These are phyloP conservation scores for Bufo gargarizans DNA, from an alignment of 2,113 vertebrate genomes.

Conservation along the genomic window DNA sequence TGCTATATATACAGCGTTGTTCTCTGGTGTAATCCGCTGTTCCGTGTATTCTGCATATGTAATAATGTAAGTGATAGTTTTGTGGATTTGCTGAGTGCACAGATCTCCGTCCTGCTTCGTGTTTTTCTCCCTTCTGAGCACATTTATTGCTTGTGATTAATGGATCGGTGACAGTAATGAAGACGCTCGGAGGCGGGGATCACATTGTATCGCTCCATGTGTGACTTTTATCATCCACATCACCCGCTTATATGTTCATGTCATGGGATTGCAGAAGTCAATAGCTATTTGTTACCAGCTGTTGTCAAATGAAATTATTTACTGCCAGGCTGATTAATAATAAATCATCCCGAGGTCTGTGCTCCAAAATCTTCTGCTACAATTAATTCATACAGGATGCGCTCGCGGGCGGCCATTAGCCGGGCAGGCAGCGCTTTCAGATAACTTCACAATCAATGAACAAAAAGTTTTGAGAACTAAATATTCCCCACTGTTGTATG, in stretches of 20 bases:
- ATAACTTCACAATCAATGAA: background rate
- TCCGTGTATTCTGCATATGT: background rate
- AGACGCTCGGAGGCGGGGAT: background rate
- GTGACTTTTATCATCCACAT: slow-evolving; percentile 24
- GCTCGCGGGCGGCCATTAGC: background rate
- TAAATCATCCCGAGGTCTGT: background rate
- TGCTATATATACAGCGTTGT: background rate
- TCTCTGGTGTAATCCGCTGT: background rate
- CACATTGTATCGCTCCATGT: background rate
- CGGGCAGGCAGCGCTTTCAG: slow-evolving; percentile 22
- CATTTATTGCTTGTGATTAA: slow-evolving; percentile 27
- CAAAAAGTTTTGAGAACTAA: background rate
- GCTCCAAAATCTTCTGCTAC: background rate
- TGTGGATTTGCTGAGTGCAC: slow-evolving; percentile 14
- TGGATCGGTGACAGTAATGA: slow-evolving; percentile 39
- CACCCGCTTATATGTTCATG: background rate
- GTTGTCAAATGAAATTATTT: slow-evolving; percentile 34
- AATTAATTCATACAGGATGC: slow-evolving; percentile 28
- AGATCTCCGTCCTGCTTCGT: background rate
- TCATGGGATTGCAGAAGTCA: slow-evolving; percentile 3
- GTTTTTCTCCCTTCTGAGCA: background rate
- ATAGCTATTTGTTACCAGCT: slow-evolving; percentile 28
- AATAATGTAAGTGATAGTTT: slow-evolving; percentile 4
- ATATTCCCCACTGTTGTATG: slow-evolving; percentile 5
- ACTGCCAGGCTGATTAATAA: slow-evolving; percentile 28